Base-by-base conservation (phyloP, 2,888 invertebrate species). In the Acleris laterana region DNA sequence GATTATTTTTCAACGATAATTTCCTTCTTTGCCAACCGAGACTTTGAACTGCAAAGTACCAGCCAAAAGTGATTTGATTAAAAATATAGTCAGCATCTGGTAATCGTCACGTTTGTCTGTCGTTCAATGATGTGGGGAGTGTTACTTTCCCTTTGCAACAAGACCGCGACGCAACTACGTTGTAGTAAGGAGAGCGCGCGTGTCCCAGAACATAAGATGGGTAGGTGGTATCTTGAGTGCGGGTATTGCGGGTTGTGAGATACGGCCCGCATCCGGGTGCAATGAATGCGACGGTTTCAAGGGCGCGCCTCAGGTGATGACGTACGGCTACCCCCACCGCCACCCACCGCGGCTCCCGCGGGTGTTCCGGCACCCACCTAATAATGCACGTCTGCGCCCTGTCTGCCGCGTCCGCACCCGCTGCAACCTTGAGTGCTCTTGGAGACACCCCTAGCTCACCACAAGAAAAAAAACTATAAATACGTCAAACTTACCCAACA, bases 381-480 rank as follows among this genome's bases (percentile, higher is more conserved):
- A 93, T 93, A 93, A 93, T 93, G 93, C 93, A 93, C 90, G 93
- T 93, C 93, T 93, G 89, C 91, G 87, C 90, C 82, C 87, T 86
- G 93, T 93, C 93, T 93, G 79, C 92, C 87, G 84, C 84, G 88
- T 86, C 90, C 89, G 90, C 90, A 89, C 86, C 83, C 90, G 88
- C 82, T 90, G 91, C 91, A 92, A 86, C 89, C 89, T 91, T 90
- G 87, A 89, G 88, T 86, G 80, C 83, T 86, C 84, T 83, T 78
- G 75, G 82, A 82, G 81, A 83, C 84, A 81, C 82, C 81, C 80
- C 79, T 73, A 76, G 77, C 73, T 72, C 76, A 79, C 77, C 79
- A 71, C 58, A 67, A 71, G 53, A 68, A 68, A 74, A 69, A 69
- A 75, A 77, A 80, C 76, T 74, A 68, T 72, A 70, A 60, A 56